Percentiles rank a stretch among this genome's conserved stretches.
Evolutionary conservation across 92 coral and sea anemone species (phyloP).

Genomic region (Blastomussa wellsi): DNA sequence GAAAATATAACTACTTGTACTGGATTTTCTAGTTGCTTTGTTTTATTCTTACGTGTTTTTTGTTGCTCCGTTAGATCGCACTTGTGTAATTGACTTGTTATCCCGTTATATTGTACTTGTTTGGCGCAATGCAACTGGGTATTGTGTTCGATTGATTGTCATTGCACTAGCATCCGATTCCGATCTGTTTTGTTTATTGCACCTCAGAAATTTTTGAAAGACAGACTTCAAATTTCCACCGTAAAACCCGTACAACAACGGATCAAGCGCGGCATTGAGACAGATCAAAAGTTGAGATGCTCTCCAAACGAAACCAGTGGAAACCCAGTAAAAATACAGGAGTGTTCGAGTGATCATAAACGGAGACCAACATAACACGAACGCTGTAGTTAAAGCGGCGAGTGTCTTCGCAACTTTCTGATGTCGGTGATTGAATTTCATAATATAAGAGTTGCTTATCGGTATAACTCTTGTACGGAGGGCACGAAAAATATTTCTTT

Average conservation of each 20-base stretch:
- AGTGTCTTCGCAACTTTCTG: constrained; percentile 41
- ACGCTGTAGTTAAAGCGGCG: constrained; percentile 28
- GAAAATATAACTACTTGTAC: too few species aligned
- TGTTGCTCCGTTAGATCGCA: too few species aligned
- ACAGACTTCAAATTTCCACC: constrained; percentile 21
- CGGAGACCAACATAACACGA: constrained; percentile 51
- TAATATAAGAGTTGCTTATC: background rate
- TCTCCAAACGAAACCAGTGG: constrained; percentile 34
- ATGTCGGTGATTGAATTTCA: constrained; percentile 9
- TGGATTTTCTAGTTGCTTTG: too few species aligned
- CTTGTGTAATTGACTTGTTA: too few species aligned
- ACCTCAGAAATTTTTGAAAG: too few species aligned
- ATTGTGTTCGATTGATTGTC: too few species aligned
- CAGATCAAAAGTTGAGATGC: constrained; percentile 38
- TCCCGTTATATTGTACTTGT: too few species aligned
- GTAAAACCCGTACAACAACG: constrained; percentile 23
- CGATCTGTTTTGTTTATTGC: too few species aligned
- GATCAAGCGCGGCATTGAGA: constrained; percentile 38
- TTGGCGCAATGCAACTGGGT: too few species aligned
- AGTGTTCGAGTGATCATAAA: constrained; percentile 57
- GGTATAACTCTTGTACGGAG: background rate
- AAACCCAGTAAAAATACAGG: constrained; percentile 29
- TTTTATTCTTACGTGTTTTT: too few species aligned
- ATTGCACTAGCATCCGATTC: too few species aligned
- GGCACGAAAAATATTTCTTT: background rate